Base-by-base conservation (phyloP, 2,888 invertebrate species). In the Cylindroiulus punctatus region DNA sequence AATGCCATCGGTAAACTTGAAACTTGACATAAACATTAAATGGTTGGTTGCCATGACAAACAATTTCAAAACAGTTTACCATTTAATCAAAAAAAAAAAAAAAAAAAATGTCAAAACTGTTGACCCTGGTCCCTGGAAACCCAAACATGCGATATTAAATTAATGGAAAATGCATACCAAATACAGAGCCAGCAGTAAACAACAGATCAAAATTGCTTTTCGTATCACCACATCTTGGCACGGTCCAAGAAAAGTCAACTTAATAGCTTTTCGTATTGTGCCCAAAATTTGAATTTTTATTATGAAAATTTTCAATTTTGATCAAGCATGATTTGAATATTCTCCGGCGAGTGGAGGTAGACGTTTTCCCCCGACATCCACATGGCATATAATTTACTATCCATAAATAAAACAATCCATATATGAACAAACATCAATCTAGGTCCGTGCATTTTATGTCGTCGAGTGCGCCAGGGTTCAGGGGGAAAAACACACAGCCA, bases 381-480 rank as follows among this genome's bases (percentile, higher is more conserved):
- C 65, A 65, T 65, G n/a, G 65, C 14, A 4, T 76, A 30, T 76
- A 76, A 76, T 76, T 76, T 76, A 76, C 76, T 76, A 76, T 76
- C 76, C 76, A 76, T 76, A 76, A 76, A 76, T 76, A 76, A 76
- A 26, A 76, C 76, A 30, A 76, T 76, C 76, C 76, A 76, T 76
- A 76, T 76, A 76, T 30, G 76, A 76, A 76, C 76, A 76, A 76
- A 76, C 30, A 76, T 76, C 76, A 76, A 76, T 76, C 76, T 30
- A 76, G 76, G 12, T 3, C 26, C 26, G 26, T 22, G 76, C 22
- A 76, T 30, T 76, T 76, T 76, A 76, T 30, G 76, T 30, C 76
- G 30, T 76, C 76, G 26, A 76, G 76, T 76, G 22, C 2, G 10
- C 22, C 7, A 30, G 76, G 76, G 30, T 30, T 14, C 76, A 76